A percentile compares a stretch with the other conserved stretches of the same genome.
Conservation (phyloP, 2,113 vertebrate genomes). For the Sialia sialis region DNA sequence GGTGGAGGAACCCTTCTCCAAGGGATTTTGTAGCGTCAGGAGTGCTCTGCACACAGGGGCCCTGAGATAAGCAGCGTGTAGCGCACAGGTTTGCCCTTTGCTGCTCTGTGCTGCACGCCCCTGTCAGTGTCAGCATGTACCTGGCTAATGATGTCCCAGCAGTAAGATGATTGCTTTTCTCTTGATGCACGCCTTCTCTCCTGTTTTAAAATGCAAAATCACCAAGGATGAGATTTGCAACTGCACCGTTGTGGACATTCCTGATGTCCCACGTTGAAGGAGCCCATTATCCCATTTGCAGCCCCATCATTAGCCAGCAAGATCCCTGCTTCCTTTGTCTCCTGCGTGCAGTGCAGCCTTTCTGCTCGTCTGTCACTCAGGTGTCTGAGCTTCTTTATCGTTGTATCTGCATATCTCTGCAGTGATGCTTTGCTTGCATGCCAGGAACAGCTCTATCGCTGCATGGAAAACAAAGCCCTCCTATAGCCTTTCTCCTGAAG, state of each 20-base stretch:
- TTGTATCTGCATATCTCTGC: constrained; percentile 49
- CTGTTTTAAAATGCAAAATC: not conserved
- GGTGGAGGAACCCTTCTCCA: not conserved
- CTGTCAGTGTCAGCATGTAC: not conserved
- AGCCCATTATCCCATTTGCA: not conserved
- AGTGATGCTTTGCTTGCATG: not conserved
- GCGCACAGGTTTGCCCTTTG: not conserved
- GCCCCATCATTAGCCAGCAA: not conserved
- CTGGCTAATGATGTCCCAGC: not conserved
- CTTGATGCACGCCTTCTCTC: not conserved
- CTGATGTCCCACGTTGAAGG: rapidly evolving
- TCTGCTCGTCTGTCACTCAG: not conserved
- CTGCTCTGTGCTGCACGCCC: rapidly evolving
- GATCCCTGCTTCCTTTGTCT: not conserved
- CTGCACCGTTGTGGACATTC: not conserved
- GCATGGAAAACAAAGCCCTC: not conserved
- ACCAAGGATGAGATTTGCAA: not conserved
- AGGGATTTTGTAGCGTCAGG: not conserved
- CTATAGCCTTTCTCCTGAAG: not conserved
- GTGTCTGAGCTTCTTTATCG: not conserved
- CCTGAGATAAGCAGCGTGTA: not conserved
- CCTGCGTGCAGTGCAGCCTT: constrained; percentile 16
- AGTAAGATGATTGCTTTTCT: not conserved
- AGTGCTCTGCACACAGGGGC: not conserved
- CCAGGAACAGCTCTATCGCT: not conserved